phyloP scores from a whole-genome alignment of 1,140 invertebrate species.

The Drosophila sp. region DNA sequence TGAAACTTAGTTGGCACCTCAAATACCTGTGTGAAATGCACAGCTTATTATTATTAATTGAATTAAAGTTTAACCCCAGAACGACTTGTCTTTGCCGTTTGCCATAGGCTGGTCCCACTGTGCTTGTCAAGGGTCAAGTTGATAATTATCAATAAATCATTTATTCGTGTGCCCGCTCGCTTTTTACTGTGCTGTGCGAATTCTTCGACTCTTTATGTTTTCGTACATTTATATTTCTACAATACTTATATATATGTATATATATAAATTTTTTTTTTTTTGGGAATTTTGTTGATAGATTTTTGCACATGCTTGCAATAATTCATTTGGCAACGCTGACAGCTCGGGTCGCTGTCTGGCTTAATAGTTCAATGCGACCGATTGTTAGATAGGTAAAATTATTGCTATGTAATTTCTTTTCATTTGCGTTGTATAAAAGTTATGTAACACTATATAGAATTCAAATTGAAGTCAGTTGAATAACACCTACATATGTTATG shows the following conservation, averaged over 20 bases:
- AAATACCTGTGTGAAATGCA: too few species aligned
- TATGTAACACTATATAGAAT: not conserved
- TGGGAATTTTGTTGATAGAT: conserved; percentile 69
- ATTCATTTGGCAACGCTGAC: conserved; percentile 63
- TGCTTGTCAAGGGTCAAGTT: conserved; percentile 27
- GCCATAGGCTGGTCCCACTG: conserved; percentile 10
- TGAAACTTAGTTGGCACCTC: not conserved
- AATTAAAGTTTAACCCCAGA: too few species aligned
- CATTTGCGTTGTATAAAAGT: conserved; percentile 4
- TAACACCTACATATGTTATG: not conserved
- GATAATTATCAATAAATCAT: conserved; percentile 67
- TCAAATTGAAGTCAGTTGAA: not conserved
- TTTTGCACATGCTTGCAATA: conserved; percentile 78
- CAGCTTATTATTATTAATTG: too few species aligned
- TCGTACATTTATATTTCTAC: conserved; percentile 43
- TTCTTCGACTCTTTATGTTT: conserved; percentile 55
- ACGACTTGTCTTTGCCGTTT: not conserved
- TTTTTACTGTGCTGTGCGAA: conserved; percentile 53
- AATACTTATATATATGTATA: not conserved
- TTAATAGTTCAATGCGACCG: conserved; percentile 27
- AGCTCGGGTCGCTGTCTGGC: conserved; percentile 44
- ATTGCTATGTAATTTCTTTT: conserved; percentile 8
- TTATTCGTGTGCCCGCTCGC: conserved; percentile 40
- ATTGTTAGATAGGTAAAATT: conserved; percentile 14
- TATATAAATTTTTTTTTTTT: conserved; percentile 16